phyloP scores from a whole-genome alignment of 2,113 vertebrate species.

The Pseudopipra pipra region DNA sequence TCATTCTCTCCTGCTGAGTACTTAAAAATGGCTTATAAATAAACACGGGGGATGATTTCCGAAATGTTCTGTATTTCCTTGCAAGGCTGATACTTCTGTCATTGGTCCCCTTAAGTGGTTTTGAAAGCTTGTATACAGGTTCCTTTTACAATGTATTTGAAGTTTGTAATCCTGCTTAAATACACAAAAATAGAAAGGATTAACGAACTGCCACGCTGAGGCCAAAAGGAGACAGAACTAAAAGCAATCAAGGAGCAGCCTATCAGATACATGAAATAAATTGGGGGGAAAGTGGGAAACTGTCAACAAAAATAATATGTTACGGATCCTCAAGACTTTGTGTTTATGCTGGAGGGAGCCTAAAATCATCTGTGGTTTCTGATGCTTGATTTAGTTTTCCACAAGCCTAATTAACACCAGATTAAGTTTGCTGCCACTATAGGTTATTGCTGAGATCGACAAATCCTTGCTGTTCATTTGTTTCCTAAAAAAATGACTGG shows the following conservation, averaged over 20 bases:
- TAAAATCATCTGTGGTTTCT: conserved; percentile 85
- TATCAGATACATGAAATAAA: conserved; percentile 53
- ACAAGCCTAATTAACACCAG: conserved; percentile 86
- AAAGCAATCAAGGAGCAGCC: conserved; percentile 72
- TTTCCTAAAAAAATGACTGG: conserved; percentile 47
- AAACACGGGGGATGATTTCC: conserved; percentile 84
- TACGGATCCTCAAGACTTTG: conserved; percentile 64
- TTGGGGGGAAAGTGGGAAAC: conserved; percentile 67
- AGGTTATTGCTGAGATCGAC: conserved; percentile 76
- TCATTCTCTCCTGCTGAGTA: conserved; percentile 69
- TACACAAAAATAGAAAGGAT: conserved; percentile 81
- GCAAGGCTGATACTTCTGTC: conserved; percentile 54
- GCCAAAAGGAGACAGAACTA: conserved; percentile 70
- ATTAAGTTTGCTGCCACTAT: conserved; percentile 81
- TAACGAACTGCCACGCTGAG: conserved; percentile 73
- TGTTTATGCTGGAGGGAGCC: conserved; percentile 79
- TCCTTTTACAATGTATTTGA: conserved; percentile 86
- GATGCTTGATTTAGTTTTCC: conserved; percentile 91
- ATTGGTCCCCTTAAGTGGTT: conserved; percentile 78
- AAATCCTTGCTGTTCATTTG: conserved; percentile 73
- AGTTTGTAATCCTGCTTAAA: conserved; percentile 79
- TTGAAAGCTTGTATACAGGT: conserved; percentile 88
- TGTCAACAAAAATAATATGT: conserved; percentile 79
- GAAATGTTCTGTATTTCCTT: conserved; percentile 68
- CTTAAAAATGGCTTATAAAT: conserved; percentile 87